Base-by-base conservation (phyloP, 37 sponge, comb jelly and placozoan species). In the Ephydatia muelleri region DNA sequence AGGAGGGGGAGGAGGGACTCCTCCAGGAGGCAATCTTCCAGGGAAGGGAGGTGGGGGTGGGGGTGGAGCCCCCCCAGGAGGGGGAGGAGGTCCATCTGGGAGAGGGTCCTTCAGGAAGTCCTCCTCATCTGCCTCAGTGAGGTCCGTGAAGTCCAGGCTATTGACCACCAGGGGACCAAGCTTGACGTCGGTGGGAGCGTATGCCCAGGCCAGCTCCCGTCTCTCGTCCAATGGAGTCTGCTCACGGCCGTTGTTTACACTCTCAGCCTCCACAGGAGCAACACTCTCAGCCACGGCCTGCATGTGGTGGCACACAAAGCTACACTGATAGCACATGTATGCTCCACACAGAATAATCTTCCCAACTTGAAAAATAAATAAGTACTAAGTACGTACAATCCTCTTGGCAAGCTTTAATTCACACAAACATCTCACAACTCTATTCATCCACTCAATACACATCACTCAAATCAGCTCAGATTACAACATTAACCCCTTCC, bases 101-200 rank as follows among this genome's bases (percentile, higher is more conserved):
- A 88, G 84, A 6, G 85, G 88, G 57, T 77, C 69, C 6, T 82
- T 92, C 21, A 94, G 83, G 22, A 85, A 67, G 67, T 94, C 95
- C 43, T 80, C 78, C 28, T 97, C 97, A 74, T 97, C 97, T 26
- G 25, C 76, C 2, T 79, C 84, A 19, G 91, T 86, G 49, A 97
- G 77, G 38, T 97, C 97, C 5, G 91, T 94, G 85, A 97, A 97
- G 75, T 94, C 89, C 19, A 90, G 88, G 47, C 72, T 64, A 73
- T 87, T 88, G 67, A 97, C 84, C 27, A 73, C 73, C 16, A 97
- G 88, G 12, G 86, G 77, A 23, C 93, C 81, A n/a, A 89, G 80
- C 21, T 86, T 88, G 34, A 95, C 85, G 57, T 92, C 90, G 13
- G 87, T 74, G 2, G 93, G 93, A 30, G 93, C 90, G 40, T 87